Evolutionary conservation across 1,140 invertebrate genomes (phyloP).

Genomic region (Leguminivora glycinivorella): DNA sequence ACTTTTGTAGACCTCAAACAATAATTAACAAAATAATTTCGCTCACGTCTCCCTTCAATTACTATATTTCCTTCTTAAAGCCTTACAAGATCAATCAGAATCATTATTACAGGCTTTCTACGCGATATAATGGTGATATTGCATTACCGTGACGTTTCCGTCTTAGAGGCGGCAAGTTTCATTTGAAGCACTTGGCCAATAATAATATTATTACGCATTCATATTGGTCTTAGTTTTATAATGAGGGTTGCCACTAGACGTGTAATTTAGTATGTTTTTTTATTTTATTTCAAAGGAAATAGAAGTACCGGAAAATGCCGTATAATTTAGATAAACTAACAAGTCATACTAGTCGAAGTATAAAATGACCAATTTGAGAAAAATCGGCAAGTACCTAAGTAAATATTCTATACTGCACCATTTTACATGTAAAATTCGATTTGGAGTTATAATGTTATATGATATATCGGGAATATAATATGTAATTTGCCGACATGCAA

Average conservation of each 20-base stretch:
- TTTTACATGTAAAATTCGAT: too few species aligned
- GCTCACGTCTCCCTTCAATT: background rate
- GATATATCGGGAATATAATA: too few species aligned
- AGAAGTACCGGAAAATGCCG: background rate
- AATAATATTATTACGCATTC: conserved; percentile 1
- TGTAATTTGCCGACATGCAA: too few species aligned
- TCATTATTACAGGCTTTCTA: conserved; percentile 14
- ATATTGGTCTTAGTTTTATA: background rate
- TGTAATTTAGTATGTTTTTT: background rate
- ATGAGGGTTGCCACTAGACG: background rate
- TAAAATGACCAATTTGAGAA: too few species aligned
- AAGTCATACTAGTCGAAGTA: too few species aligned
- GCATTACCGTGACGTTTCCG: conserved; percentile 22
- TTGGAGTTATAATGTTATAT: too few species aligned
- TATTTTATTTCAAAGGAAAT: background rate
- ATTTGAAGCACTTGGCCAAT: conserved; percentile 5
- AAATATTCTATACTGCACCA: too few species aligned
- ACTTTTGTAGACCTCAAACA: background rate
- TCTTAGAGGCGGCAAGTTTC: conserved; percentile 12
- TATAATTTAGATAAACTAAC: background rate
- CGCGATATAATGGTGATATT: conserved; percentile 19
- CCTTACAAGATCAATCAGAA: conserved; percentile 10
- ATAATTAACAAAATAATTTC: background rate
- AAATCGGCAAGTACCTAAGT: too few species aligned
- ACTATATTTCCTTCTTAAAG: background rate